Evolutionary conservation across 2,888 invertebrate species (phyloP), one percentile per base, ranked within the genome.

Genomic region (Steinernema carpocapsae): DNA sequence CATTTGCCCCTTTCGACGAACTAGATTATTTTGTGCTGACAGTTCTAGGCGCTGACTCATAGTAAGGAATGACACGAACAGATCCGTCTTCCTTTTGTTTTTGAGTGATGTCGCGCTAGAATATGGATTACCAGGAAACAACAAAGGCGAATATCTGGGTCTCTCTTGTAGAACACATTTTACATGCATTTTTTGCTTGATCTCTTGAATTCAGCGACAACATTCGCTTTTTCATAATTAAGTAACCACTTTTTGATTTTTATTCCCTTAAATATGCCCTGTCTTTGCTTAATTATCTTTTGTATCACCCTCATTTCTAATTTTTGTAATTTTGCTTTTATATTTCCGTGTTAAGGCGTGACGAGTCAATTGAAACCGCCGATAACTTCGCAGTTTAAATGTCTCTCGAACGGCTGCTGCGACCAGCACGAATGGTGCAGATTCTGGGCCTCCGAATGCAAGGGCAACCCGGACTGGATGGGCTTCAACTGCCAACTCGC

Each of bases 401-500:
- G 85, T 70, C 76, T 81, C 7, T 80, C 83, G 7, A 83, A 83
- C 73, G 83, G 83, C 32, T 85, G 85, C 72, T 85, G 85, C 72
- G 85, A 85, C 74, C 84, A 85, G 75, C 85, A 85, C 77, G 85
- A 85, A 70, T 84, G 83, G 84, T 80, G 76, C 70, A 45, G 76
- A 46, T 83, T 83, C 76, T 83, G 81, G 82, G 82, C 82, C 14
- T 80, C 79, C 0, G 82, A 83, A 76, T 83, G 82, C 56, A 79
- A 80, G 76, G 76, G 81, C 12, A 85, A 85, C 75, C 74, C 73
- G n/a, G 81, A 82, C 46, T 85, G 85, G 85, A 85, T 85, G 85
- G 64, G 77, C 0, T 76, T 74, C n/a, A 82, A 84, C 70, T 85
- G 85, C 73, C 81, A 84, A 71, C 73, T 85, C 74, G 81, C 85